Percentiles rank a stretch among this genome's conserved stretches.
Conservation (phyloP, 2,797 vertebrate species). For the Oreortyx pictus region DNA sequence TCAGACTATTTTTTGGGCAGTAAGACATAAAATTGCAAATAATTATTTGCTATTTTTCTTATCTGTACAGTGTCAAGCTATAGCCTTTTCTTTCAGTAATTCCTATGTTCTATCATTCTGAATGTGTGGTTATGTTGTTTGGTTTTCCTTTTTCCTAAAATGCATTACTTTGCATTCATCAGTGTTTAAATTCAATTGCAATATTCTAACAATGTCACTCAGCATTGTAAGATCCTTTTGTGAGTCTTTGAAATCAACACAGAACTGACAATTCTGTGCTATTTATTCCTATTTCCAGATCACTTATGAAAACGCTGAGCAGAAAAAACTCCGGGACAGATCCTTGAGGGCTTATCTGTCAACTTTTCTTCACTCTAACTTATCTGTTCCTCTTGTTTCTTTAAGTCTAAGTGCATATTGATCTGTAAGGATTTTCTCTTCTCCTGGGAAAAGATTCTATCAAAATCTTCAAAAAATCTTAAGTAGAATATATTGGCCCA, state of each 20-base stretch:
- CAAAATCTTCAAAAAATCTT: not conserved
- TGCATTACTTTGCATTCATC: slow-evolving; percentile 5
- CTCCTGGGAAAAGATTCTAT: not conserved
- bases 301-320: slow-evolving; percentile 33
- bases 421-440: not conserved
- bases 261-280: slow-evolving; percentile 16
- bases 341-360: not conserved
- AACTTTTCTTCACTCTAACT: not conserved
- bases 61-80: not conserved
- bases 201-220: slow-evolving; percentile 1
- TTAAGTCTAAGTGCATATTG: not conserved
- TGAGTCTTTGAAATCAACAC: slow-evolving; percentile 42
- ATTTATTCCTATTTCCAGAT: slow-evolving; percentile 14
- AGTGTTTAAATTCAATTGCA: slow-evolving; percentile 27
- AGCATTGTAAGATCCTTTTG: slow-evolving; percentile 27
- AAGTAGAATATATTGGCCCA: too few species aligned
- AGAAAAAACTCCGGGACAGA: not conserved
- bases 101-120: slow-evolving; percentile 14
- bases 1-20: not conserved
- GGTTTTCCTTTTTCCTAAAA: accelerated
- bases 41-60: not conserved
- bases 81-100: not conserved
- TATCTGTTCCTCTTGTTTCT: not conserved
- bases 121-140: not conserved
- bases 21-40: not conserved